Base-by-base conservation (phyloP, 1,140 invertebrate genomes). In the Drosophila bocqueti region DNA sequence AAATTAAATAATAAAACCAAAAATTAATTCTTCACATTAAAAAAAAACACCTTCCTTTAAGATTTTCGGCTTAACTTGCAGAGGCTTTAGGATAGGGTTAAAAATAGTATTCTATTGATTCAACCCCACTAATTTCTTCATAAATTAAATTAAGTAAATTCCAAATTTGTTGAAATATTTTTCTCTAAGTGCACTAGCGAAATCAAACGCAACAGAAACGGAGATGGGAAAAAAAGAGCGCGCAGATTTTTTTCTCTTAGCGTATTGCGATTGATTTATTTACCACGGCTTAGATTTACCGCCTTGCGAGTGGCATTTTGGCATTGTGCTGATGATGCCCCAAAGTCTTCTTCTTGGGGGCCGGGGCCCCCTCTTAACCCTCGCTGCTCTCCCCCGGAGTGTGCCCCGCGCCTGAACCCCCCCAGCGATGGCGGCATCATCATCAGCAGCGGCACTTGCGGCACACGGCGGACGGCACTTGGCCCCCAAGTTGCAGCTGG, bases 211-310 rank as follows among this genome's bases (percentile, higher is more conserved):
- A 84, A 83, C 58, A 57, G 31, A 73, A 61, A 73, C 71, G 54
- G 47, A 52, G 55, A 34, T 73, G 49, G 42, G 58, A 64, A 73
- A 71, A 79, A 79, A 79, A 60, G 54, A 76, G 78, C 52, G 60
- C 65, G 40, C 42, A 76, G 46, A 58, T 76, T 57, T 72, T 87
- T 55, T 55, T 52, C 52, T 86, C 45, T 63, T 75, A 64, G 74
- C 74, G 74, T 79, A 81, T 76, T 90, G 71, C 84, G 84, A 89
- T 89, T 89, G 84, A 89, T 89, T 89, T 89, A 89, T 89, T 89
- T 89, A 89, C 84, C 84, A 90, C 85, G 85, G 85, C 84, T 89
- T 89, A 89, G 84, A 89, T 89, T 89, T 89, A 89, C 84, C 84
- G 84, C 84, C 84, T 84, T 85, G 63, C 74, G 84, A 89, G 77